Percentiles rank a stretch among this genome's conserved stretches.
Conservation (phyloP, 2,888 invertebrate genomes). For the Autographa pulchrina region DNA sequence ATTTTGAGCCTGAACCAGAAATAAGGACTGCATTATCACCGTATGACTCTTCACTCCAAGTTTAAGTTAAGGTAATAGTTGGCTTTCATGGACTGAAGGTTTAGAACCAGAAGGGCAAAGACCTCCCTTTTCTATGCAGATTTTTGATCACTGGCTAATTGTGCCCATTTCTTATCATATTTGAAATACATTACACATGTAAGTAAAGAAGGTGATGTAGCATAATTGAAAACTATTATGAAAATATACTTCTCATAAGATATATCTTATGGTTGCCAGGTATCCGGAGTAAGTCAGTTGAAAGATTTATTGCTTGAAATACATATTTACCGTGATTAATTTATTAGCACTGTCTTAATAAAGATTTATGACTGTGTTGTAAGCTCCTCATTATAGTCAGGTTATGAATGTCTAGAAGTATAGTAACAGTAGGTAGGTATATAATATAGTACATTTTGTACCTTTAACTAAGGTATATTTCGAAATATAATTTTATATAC, state of each 20-base stretch:
- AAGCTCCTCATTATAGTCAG: not conserved
- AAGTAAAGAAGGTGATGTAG: too few species aligned
- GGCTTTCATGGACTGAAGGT: too few species aligned
- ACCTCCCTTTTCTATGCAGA: too few species aligned
- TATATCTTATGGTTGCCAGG: constrained; percentile 27
- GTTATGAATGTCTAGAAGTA: not conserved
- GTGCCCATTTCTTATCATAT: too few species aligned
- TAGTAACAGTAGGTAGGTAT: too few species aligned
- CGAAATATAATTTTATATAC: constrained; percentile 61
- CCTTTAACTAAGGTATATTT: not conserved
- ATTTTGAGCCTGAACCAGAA: not conserved
- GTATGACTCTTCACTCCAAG: too few species aligned
- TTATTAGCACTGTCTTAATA: constrained; percentile 17
- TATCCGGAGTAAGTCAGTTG: constrained; percentile 10
- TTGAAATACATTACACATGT: too few species aligned
- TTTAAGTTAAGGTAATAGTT: too few species aligned
- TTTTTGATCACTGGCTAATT: too few species aligned
- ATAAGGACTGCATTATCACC: too few species aligned
- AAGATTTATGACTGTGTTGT: constrained; percentile 11
- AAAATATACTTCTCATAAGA: not conserved
- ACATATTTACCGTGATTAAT: constrained; percentile 30
- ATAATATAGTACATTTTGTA: too few species aligned
- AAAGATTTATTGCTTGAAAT: constrained; percentile 37
- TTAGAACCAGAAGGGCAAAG: too few species aligned
- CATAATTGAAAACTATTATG: not conserved